Conservation (phyloP, 2,113 vertebrate species). For the Peromyscus leucopus region DNA sequence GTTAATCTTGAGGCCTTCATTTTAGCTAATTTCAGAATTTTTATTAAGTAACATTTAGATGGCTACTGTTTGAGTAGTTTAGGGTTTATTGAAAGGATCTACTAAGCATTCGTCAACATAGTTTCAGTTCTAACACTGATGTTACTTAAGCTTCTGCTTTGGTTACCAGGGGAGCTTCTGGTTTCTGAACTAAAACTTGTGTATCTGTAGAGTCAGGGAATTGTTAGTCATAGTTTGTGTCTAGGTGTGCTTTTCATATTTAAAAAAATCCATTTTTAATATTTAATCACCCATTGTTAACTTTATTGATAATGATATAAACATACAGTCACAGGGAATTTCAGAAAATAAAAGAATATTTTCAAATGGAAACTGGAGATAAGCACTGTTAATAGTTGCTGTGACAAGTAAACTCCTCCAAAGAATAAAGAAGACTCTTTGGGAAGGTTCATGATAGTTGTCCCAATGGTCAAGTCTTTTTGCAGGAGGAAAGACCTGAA, state of each 20-base stretch:
- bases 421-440: conserved; percentile 14
- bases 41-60: conserved; percentile 50
- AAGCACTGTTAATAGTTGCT: conserved; percentile 8
- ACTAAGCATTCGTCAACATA: conserved; percentile 55
- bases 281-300: conserved; percentile 28
- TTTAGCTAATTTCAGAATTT: conserved; percentile 62
- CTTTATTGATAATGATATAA: conserved; percentile 10
- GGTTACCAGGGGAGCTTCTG: conserved; percentile 35
- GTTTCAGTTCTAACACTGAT: conserved; percentile 20
- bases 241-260: not conserved
- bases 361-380: conserved; percentile 8
- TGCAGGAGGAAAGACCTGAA: not conserved
- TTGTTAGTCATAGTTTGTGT: not conserved
- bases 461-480: not conserved
- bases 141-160: conserved; percentile 51
- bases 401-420: not conserved
- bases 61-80: conserved; percentile 2
- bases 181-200: not conserved
- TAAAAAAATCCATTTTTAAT: not conserved
- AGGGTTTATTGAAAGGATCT: conserved; percentile 51
- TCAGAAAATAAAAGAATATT: conserved; percentile 19
- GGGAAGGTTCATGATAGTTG: not conserved
- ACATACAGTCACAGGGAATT: conserved; percentile 18
- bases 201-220: not conserved
- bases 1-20: conserved; percentile 61